Evolutionary conservation across 2,797 vertebrate genomes (phyloP), one percentile per base, ranked within the genome.

Genomic region (Poecilia gillii): DNA sequence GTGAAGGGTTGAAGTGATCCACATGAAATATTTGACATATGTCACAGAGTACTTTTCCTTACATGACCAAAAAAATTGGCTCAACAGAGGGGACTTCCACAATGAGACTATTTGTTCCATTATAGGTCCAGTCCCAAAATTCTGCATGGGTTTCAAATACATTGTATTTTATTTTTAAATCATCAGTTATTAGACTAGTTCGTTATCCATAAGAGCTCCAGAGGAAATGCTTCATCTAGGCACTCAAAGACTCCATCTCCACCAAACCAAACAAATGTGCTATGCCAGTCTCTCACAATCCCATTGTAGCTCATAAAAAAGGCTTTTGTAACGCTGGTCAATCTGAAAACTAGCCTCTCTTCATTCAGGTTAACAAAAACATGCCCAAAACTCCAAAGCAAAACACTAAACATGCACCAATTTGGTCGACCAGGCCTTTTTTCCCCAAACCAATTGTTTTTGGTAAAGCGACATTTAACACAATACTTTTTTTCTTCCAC

Each of bases 61-160:
- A 46, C 62, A 74, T 47, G 51, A 14, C 31, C 73, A 78, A 66
- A 5, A 66, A 23, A 4, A 45, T 39, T 28, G 18, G 31, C 53
- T 43, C 73, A 71, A 39, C 9, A 36, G 2, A 28, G 1, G 25
- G 36, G 2, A 16, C 12, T 81, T 76, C 33, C 3, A 4, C 1
- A 72, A 39, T 9, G 3, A 5, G 9, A 75, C 25, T 3, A 23
- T 74, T 74, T 72, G 73, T 79, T 74, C 75, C 51, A 62, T 73
- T 49, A 68, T 53, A 39, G 53, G 49, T 68, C 74, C 36, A 14
- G 39, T 75, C 70, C 62, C 62, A 36, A 79, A 78, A 77, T 70
- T 47, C 39, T 76, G 28, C 36, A 45, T 11, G 3, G 28, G n/a
- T 47, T 25, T 18, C 45, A 62, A 28, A 31, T 23, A 5, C 13